Percentiles rank a stretch among this genome's conserved stretches.
Evolutionary conservation across 2,888 invertebrate species (phyloP).

Genomic region (Cinara cedri): DNA sequence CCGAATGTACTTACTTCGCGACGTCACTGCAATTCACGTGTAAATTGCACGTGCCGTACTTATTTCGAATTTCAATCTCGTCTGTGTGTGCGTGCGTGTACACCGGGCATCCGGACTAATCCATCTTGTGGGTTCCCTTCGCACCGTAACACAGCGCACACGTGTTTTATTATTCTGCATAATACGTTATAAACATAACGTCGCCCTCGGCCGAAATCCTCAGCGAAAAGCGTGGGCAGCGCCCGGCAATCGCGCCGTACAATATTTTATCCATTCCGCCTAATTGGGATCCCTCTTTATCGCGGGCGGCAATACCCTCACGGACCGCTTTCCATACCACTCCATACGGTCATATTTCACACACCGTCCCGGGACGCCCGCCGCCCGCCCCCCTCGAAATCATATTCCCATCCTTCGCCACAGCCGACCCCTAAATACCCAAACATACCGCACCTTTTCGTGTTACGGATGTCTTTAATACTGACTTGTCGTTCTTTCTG

Average conservation of each 20-base stretch:
- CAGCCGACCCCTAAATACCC: background rate
- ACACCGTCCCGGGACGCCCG: too few species aligned
- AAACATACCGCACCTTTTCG: slow-evolving; percentile 11
- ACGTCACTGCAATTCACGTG: too few species aligned
- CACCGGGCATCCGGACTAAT: too few species aligned
- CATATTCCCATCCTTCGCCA: background rate
- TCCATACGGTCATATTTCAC: slow-evolving; percentile 29
- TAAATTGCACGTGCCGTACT: too few species aligned
- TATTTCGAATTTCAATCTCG: too few species aligned
- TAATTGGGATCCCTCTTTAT: slow-evolving; percentile 31
- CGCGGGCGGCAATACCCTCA: background rate
- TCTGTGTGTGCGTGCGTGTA: too few species aligned
- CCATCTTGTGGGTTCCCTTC: background rate
- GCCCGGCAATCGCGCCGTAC: background rate
- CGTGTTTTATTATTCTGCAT: too few species aligned
- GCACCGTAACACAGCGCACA: background rate
- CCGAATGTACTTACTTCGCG: too few species aligned
- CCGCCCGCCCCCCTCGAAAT: background rate
- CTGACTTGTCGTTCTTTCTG: slow-evolving; percentile 19
- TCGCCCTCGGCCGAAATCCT: too few species aligned
- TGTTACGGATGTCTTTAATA: too few species aligned
- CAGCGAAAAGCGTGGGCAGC: background rate
- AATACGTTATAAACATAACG: too few species aligned
- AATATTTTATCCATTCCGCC: slow-evolving; percentile 14
- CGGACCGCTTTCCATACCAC: slow-evolving; percentile 5